Percentiles rank a stretch among this genome's conserved stretches.
Evolutionary conservation across 2,888 invertebrate species (phyloP).

Genomic region (Theretra japonica): DNA sequence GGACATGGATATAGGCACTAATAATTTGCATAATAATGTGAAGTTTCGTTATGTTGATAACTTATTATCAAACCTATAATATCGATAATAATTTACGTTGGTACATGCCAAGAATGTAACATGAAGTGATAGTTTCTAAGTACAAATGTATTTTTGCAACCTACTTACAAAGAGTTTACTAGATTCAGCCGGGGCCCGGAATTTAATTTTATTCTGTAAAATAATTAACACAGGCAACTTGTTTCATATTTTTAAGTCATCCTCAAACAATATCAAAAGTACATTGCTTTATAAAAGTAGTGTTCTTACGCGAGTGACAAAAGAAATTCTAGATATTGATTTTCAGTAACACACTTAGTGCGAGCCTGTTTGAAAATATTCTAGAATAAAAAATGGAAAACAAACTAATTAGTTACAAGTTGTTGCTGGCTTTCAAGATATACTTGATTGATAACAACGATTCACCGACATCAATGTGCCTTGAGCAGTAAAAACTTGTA

Average conservation of each 20-base stretch:
- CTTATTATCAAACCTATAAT: conserved; percentile 11
- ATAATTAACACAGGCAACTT: too few relatives aligned
- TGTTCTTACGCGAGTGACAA: too few relatives aligned
- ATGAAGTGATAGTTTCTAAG: too few relatives aligned
- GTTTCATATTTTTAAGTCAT: too few relatives aligned
- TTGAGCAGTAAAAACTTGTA: conserved; percentile 58
- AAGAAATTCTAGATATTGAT: background rate
- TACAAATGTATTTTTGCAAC: too few relatives aligned
- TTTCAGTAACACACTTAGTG: background rate
- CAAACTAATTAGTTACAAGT: conserved; percentile 7
- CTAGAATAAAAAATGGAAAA: conserved; percentile 13
- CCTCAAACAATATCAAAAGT: too few relatives aligned
- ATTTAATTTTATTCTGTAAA: too few relatives aligned
- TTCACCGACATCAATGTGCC: conserved; percentile 49
- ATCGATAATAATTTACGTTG: background rate
- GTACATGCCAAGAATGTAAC: background rate
- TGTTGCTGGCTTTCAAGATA: conserved; percentile 13
- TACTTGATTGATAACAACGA: conserved; percentile 45
- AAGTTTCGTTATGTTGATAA: background rate
- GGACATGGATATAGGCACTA: conserved; percentile 42
- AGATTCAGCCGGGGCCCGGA: too few relatives aligned
- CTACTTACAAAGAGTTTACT: too few relatives aligned
- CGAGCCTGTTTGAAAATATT: background rate
- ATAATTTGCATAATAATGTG: conserved; percentile 49
- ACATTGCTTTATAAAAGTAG: background rate